Evolutionary conservation across 2,797 vertebrate genomes (phyloP).

Genomic region (Peromyscus nudipes): DNA sequence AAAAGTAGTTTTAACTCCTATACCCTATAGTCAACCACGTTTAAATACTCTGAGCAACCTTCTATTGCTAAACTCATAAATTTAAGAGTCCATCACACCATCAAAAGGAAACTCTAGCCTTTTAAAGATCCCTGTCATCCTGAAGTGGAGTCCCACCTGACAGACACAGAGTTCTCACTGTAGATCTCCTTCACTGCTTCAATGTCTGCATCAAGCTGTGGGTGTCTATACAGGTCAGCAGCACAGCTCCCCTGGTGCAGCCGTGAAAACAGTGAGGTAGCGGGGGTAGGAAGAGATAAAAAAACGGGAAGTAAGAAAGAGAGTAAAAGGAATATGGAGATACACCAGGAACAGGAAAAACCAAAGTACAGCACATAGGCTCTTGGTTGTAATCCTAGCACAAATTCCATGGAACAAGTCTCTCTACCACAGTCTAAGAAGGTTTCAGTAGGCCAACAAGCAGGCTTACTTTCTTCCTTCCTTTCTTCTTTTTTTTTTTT

Average conservation of each 20-base stretch:
- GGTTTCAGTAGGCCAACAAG: neutral
- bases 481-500: no score
- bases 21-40: neutral
- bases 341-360: neutral
- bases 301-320: neutral
- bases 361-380: neutral
- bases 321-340: neutral
- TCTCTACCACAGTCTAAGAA: neutral
- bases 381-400: neutral
- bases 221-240: constrained; percentile 98
- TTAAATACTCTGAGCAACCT: constrained; percentile 48
- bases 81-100: neutral
- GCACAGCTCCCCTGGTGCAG: constrained; percentile 95
- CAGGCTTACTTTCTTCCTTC: neutral
- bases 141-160: constrained; percentile 90
- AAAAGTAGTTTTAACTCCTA: constrained; percentile 7
- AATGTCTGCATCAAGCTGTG: constrained; percentile 98
- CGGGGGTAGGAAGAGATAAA: neutral
- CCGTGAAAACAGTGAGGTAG: neutral
- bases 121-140: neutral
- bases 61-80: constrained; percentile 7
- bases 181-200: constrained; percentile 99
- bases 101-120: constrained; percentile 42
- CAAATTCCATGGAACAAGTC: neutral
- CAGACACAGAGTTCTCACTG: constrained; percentile 96